Evolutionary conservation across 2,888 invertebrate species (phyloP), one percentile per base, ranked within the genome.

Genomic region (Drosophila acutilabella): DNA sequence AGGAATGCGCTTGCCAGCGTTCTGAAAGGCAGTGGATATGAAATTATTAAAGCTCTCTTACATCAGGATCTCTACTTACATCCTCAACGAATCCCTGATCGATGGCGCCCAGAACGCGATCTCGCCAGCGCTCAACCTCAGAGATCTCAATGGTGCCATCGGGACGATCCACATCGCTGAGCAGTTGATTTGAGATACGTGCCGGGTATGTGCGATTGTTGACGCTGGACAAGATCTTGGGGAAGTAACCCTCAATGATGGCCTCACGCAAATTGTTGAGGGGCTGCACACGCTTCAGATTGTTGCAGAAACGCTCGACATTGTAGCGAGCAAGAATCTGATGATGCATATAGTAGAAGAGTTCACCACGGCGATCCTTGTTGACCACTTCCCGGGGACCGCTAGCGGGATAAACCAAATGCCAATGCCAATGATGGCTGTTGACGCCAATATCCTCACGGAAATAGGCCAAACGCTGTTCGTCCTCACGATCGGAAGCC

Each of bases 351-450:
- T 95, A 96, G 83, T 94, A 96, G 91, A 96, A 96, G 2, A 96
- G 92, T 91, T 96, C 96, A 13, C 96, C 96, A 42, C 95, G 94
- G 66, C 96, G 93, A 90, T 96, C 95, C 90, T 97, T 96, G 52
- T 93, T 93, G 4, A 97, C 96, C 42, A 96, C 94, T 42, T 93
- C 92, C 13, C 90, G 87, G 16, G 94, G 93, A 0, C 95, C 94
- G 62, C 95, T 94, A 90, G 95, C 95, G 0, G 97, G 97, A 90
- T 97, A 97, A 1, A 97, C 97, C 78, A 97, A 93, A 92, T 97
- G 97, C 97, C 97, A 97, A 90, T 97, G 97, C 97, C 97, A 97
- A 91, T 97, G 97, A 91, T 97, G 97, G 54, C 96, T 94, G 92
- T 97, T 97, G 80, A 97, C 93, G 74, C 96, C 97, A 69, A 97